Percentiles rank a stretch among this genome's conserved stretches.
Evolutionary conservation across 1,140 invertebrate species (phyloP).

Genomic region (Temnothorax longispinosus): DNA sequence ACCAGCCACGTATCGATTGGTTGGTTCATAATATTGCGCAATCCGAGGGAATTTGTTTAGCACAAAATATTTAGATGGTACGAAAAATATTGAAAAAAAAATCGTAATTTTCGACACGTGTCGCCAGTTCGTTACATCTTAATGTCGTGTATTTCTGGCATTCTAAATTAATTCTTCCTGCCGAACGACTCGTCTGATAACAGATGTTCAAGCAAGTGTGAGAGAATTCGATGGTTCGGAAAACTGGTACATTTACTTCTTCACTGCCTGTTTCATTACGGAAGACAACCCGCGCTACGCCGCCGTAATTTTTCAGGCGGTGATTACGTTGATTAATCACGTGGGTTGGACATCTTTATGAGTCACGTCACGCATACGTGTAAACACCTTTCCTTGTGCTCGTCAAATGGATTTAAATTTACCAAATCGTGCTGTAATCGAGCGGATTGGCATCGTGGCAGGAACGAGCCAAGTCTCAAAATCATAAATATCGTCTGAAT

Average conservation of each 20-base stretch:
- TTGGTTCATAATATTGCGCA: not conserved
- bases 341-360: not conserved
- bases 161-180: slow-evolving; percentile 1
- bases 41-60: not conserved
- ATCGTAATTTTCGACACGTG: not conserved
- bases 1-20: not conserved
- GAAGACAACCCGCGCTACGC: not conserved
- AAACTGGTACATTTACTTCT: slow-evolving; percentile 15
- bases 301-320: slow-evolving; percentile 7
- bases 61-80: not conserved
- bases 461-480: not conserved
- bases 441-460: not conserved
- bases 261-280: not conserved
- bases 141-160: not conserved
- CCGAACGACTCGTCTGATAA: not conserved
- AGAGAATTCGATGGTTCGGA: not conserved
- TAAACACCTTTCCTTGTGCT: slow-evolving; percentile 1
- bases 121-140: not conserved
- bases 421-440: slow-evolving; percentile 5
- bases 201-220: not conserved
- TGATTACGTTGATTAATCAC: slow-evolving; percentile 24
- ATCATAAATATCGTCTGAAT: not conserved
- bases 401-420: slow-evolving; percentile 33
- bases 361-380: slow-evolving; percentile 13
- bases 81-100: too few relatives aligned